These are phyloP conservation scores for Leucoraja ocellata DNA, from an alignment of 2,797 vertebrate species.

Conservation along the genomic window DNA sequence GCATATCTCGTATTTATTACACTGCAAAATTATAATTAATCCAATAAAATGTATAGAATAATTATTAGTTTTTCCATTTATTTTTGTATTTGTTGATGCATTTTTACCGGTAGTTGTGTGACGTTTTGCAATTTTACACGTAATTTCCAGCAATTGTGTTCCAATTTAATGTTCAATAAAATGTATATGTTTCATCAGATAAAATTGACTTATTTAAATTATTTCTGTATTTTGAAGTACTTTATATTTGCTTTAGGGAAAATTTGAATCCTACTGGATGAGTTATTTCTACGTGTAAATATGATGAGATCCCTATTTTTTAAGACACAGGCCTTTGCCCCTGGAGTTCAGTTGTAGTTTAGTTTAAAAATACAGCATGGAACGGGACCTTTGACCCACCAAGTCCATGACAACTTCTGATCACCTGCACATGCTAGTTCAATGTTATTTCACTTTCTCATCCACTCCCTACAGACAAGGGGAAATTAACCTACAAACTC, in stretches of 20 bases:
- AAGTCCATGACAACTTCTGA: too few relatives aligned
- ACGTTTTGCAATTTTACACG: conserved; percentile 38
- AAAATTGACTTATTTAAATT: background rate
- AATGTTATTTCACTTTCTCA: too few relatives aligned
- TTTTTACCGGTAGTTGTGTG: conserved; percentile 66
- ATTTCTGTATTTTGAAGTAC: background rate
- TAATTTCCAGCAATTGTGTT: conserved; percentile 40
- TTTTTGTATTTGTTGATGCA: conserved; percentile 72
- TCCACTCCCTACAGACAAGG: too few relatives aligned
- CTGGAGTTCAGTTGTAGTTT: background rate
- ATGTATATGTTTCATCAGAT: conserved; percentile 34
- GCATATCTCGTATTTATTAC: conserved; percentile 83
- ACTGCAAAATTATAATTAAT: conserved; percentile 57
- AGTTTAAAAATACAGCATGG: too few relatives aligned
- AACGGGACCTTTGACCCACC: too few relatives aligned
- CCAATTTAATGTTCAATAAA: conserved; percentile 39
- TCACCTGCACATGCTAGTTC: too few relatives aligned
- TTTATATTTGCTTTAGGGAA: background rate
- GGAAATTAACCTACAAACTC: too few relatives aligned
- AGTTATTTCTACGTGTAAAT: background rate
- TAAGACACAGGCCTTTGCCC: background rate
- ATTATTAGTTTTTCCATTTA: conserved; percentile 56
- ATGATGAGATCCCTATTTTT: background rate
- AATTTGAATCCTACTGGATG: background rate
- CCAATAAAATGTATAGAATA: conserved; percentile 76